Evolutionary conservation across 2,888 invertebrate species (phyloP).

Genomic region (Scaeva pyrastri): DNA sequence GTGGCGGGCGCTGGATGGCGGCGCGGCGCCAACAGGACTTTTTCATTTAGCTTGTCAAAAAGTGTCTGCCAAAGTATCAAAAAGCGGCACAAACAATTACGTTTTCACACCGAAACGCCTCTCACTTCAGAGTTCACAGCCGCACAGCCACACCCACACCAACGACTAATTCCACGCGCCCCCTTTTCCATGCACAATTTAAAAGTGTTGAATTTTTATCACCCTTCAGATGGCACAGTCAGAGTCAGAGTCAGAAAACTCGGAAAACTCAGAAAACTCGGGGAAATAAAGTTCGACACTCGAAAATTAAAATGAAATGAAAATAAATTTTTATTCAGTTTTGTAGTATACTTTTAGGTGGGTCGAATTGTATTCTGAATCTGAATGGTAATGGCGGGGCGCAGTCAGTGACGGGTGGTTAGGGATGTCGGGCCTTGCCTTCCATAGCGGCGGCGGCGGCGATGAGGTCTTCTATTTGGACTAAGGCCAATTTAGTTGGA

Average conservation of each 20-base stretch:
- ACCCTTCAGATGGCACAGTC: slow-evolving; percentile 36
- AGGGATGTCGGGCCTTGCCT: no score
- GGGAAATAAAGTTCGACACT: slow-evolving; percentile 66
- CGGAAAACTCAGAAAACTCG: neutral
- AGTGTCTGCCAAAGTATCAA: slow-evolving; percentile 53
- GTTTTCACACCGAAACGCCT: slow-evolving; percentile 42
- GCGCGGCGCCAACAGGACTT: slow-evolving; percentile 60
- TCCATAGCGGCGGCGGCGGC: neutral
- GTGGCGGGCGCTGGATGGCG: no score
- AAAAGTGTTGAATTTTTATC: slow-evolving; percentile 52
- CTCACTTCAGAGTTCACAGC: slow-evolving; percentile 5
- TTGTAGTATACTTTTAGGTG: slow-evolving; percentile 21
- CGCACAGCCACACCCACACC: neutral
- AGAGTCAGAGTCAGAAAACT: slow-evolving; percentile 10
- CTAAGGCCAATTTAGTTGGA: slow-evolving; percentile 56
- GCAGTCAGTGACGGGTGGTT: neutral
- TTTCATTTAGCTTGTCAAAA: slow-evolving; percentile 61
- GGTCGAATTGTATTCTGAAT: neutral
- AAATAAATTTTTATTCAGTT: slow-evolving; percentile 51
- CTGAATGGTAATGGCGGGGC: neutral
- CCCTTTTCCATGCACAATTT: no score
- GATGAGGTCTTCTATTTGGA: slow-evolving; percentile 52
- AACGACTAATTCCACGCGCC: no score
- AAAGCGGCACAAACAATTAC: slow-evolving; percentile 61
- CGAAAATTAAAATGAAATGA: slow-evolving; percentile 68